phyloP scores from a whole-genome alignment of 2,797 vertebrate genomes.

The Urosaurus nigricauda region DNA sequence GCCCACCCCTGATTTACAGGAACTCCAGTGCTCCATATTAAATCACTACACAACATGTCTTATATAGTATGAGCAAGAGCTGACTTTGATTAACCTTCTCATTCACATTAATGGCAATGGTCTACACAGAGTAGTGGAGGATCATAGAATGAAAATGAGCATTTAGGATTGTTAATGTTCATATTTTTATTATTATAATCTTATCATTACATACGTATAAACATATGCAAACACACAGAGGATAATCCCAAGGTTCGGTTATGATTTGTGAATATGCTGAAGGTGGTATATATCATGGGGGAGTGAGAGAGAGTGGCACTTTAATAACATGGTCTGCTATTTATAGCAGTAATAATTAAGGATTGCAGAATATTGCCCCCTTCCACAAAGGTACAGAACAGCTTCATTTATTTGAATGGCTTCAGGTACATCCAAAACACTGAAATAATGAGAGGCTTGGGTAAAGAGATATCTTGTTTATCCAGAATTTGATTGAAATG shows the following conservation, averaged over 20 bases:
- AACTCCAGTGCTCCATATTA: slow-evolving; percentile 68
- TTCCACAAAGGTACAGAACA: neutral
- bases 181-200: slow-evolving; percentile 50
- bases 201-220: slow-evolving; percentile 41
- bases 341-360: slow-evolving; percentile 48
- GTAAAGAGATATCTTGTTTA: slow-evolving; percentile 11
- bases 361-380: slow-evolving; percentile 13
- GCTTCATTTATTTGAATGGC: slow-evolving; percentile 28
- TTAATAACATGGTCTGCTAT: slow-evolving; percentile 27
- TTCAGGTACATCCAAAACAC: slow-evolving; percentile 7
- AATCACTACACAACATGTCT: slow-evolving; percentile 60
- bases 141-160: slow-evolving; percentile 61
- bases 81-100: slow-evolving; percentile 66
- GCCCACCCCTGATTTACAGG: slow-evolving; percentile 50
- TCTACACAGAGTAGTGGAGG: slow-evolving; percentile 6
- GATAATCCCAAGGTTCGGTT: slow-evolving; percentile 40
- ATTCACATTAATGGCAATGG: slow-evolving; percentile 57
- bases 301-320: slow-evolving; percentile 28
- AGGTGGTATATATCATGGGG: neutral
- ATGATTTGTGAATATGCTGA: slow-evolving; percentile 38
- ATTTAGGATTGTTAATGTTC: slow-evolving; percentile 45
- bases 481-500: slow-evolving; percentile 12
- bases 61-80: slow-evolving; percentile 59
- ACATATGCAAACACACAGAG: slow-evolving; percentile 4
- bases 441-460: slow-evolving; percentile 3